Base-by-base conservation (phyloP, 2,888 invertebrate species). In the Stenoptilia bipunctidactyla region DNA sequence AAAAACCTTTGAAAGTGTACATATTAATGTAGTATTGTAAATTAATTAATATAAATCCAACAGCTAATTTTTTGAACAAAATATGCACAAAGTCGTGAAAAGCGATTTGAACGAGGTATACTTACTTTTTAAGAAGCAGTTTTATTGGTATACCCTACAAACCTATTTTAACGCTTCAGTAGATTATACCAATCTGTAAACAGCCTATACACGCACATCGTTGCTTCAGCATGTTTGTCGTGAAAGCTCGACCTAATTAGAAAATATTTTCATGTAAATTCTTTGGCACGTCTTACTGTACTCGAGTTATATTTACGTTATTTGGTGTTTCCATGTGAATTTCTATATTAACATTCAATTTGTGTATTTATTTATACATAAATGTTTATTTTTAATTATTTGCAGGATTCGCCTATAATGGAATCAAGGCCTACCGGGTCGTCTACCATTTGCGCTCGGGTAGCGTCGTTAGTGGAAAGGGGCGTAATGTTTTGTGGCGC, bases 401-500 rank as follows among this genome's bases (percentile, higher is more conserved):
- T 50, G 37, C 57, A 83, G 83, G 83, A 83, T 55, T 82, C 82
- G 13, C 83, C 83, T 40, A 83, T 82, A 49, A 47, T 82, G 52
- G 80, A 82, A 39, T 60, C 74, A 38, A 69, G 71, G 67, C 66
- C 70, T 36, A 48, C 70, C 1, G 63, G 57, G 8, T 66, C 62
- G 8, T 60, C 63, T n/a, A 63, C 56, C 40, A 53, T 69, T 30
- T 36, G 65, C 51, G 55, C 59, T 44, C 63, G 77, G 12, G 61
- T 87, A 51, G 70, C 68, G 1, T 63, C 79, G 15, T 61, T 71
- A 40, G 66, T 84, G 9, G 86, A 87, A 53, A 75, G 79, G 38
- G 86, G 85, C 5, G 77, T 88, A 27, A 79, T 88, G 66, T 88
- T 86, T 55, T 88, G 87, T 54, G 88, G 88, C 53, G 87, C 87